Base-by-base conservation (phyloP, 2,113 vertebrate species). In the Burhinus bistriatus region DNA sequence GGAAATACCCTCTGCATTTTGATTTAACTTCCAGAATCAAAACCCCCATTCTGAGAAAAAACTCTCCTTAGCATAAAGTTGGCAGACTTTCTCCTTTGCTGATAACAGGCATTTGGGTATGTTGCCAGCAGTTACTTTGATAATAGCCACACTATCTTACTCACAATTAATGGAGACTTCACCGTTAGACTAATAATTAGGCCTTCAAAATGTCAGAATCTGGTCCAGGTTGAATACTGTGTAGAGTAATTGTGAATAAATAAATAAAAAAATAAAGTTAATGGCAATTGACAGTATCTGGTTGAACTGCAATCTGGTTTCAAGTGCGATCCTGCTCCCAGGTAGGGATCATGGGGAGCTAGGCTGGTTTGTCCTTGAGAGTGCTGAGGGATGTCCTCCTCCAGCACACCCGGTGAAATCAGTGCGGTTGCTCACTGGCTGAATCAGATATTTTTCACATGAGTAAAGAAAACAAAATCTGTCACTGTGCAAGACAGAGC, bases 151-250 rank as follows among this genome's bases (percentile, higher is more conserved):
- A 42, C 61, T 84, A 25, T 76, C 83, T 87, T 92, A 89, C 65
- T 69, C 91, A 72, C 86, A 89, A 68, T 90, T 81, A 95, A 78
- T 0, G 5, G 55, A 78, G 72, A 18, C 66, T 93, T 96, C 49
- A 36, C 77, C 89, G 30, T 86, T 69, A 81, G 64, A 71, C 83
- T 89, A 71, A 49, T 83, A 97, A 95, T 89, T 89, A 95, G 91
- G 58, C 44, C 47, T 89, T 91, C 83, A 84, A 87, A 95, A 93
- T 84, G 34, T 91, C 91, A 94, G 61, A 94, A 85, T 94, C 40
- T 57, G 44, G 47, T 87, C 49, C 81, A 82, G 69, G 44, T 57
- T 94, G 87, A 91, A 82, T 76, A 68, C 95, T 66, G 42, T 57
- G 61, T n/a, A 44, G 59, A 87, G 29, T 27, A 83, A 71, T 40